Evolutionary conservation across 2,797 vertebrate species (phyloP), one percentile per base, ranked within the genome.

Genomic region (Bradypus variegatus): DNA sequence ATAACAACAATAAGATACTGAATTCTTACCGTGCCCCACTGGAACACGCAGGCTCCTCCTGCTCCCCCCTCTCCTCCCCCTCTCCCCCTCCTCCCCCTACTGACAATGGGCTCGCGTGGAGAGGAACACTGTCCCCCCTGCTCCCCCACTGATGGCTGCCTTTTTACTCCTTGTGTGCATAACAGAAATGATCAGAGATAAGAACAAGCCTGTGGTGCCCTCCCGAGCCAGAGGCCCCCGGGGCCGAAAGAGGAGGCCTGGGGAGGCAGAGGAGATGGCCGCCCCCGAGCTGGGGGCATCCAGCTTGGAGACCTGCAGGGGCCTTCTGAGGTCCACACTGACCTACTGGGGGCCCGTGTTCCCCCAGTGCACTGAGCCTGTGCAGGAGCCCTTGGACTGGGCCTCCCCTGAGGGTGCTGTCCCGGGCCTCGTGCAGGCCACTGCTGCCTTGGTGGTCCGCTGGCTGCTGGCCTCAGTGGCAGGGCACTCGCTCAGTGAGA

Each of bases 391-490:
- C 9, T 0, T 1, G 86, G 96, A 29, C 29, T 23, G 11, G 67
- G 75, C 86, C 58, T 38, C 23, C 85, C 58, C 88, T 0, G 67
- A 29, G 13, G 91, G 83, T 1, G 80, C 96, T 78, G 41, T 94
- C 0, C n/a, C 29, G 4, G 10, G 55, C 45, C 92, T 97, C 29
- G 93, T 94, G 33, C 33, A 83, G 0, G 96, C 97, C 0, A 94
- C 96, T 0, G 70, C 96, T 0, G 96, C 94, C 6, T 7, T 98
- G 65, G 97, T 98, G 65, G 97, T 97, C 12, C 96, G 96, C 87
- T 99, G 98, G 98, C 97, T 97, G 41, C 82, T 99, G 8, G 96
- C 95, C 94, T 98, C 98, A 0, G 93, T 98, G 93, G 95, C 96
- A 2, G 97, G 97, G 78, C 94, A 86, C 77, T 53, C 90, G 0